Conservation (phyloP, 1,140 invertebrate species). For the Drosophila carrolli region DNA sequence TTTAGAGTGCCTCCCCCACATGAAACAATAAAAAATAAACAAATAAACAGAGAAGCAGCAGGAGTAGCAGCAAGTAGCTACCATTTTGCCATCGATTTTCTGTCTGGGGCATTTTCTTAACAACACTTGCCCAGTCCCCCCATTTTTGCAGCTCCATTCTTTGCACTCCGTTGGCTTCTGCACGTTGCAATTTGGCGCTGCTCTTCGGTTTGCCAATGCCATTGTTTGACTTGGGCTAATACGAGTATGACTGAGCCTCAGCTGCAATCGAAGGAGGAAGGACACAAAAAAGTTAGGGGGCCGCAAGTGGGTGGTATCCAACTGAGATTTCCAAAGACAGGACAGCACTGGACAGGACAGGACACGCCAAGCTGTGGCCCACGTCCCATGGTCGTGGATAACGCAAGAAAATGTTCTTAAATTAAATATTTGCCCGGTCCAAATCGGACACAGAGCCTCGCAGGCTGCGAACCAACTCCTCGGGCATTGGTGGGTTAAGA, state of each 20-base stretch:
- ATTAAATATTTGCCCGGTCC: constrained; percentile 77
- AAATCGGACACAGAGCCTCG: constrained; percentile 60
- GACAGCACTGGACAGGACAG: constrained; percentile 52
- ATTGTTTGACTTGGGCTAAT: constrained; percentile 80
- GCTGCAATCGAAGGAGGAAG: constrained; percentile 45
- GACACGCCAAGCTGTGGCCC: constrained; percentile 29
- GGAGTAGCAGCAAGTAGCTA: constrained; percentile 31
- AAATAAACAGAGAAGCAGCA: constrained; percentile 32
- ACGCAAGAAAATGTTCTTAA: constrained; percentile 66
- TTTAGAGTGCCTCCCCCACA: constrained; percentile 58
- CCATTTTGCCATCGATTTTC: constrained; percentile 70
- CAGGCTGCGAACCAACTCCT: constrained; percentile 5
- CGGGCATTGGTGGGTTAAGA: constrained; percentile 39
- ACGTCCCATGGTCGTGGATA: constrained; percentile 52
- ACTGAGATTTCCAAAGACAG: constrained; percentile 75
- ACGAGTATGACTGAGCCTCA: constrained; percentile 66
- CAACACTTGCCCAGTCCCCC: constrained; percentile 42
- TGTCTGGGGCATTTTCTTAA: constrained; percentile 77
- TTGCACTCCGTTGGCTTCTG: constrained; percentile 30
- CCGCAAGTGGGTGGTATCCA: constrained; percentile 52
- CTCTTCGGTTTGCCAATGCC: constrained; percentile 70
- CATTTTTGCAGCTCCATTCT: constrained; percentile 21
- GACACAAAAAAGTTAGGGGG: not conserved
- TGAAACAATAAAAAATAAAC: constrained; percentile 41
- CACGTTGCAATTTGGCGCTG: constrained; percentile 72